A percentile compares a stretch with the other conserved stretches of the same genome.
phyloP scores from a whole-genome alignment of 2,888 invertebrate species.

The Lysandra bellargus region DNA sequence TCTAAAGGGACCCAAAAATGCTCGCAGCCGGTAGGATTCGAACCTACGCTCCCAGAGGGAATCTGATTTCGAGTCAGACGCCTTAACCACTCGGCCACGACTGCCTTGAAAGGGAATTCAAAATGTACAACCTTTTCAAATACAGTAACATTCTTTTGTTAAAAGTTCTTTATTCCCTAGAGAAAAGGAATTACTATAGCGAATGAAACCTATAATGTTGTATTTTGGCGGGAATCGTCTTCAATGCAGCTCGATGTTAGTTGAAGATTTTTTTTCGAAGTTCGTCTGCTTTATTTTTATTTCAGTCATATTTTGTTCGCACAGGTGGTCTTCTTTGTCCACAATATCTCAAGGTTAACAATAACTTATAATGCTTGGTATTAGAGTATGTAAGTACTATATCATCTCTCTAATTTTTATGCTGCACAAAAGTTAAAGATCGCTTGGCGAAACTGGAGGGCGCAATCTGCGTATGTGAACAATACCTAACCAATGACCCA shows the following conservation, averaged over 20 bases:
- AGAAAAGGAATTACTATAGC: too few species aligned
- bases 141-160: background rate
- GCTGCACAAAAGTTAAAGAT: too few species aligned
- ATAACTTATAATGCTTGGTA: too few species aligned
- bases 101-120: slow-evolving; percentile 68
- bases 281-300: background rate
- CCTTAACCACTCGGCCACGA: slow-evolving; percentile 94
- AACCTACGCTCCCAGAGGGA: slow-evolving; percentile 95
- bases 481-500: too few species aligned
- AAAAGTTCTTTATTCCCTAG: background rate
- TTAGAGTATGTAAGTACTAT: too few species aligned
- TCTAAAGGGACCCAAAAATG: background rate
- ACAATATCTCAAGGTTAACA: too few species aligned
- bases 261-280: background rate
- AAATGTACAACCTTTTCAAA: background rate
- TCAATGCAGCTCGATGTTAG: background rate
- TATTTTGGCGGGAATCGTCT: background rate
- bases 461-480: too few species aligned
- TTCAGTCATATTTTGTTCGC: background rate
- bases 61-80: slow-evolving; percentile 94
- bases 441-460: too few species aligned
- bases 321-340: background rate
- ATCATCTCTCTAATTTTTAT: too few species aligned
- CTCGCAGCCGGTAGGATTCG: slow-evolving; percentile 92
- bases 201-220: too few species aligned